Base-by-base conservation (phyloP, 1,140 invertebrate species). In the Bombus polaris region DNA sequence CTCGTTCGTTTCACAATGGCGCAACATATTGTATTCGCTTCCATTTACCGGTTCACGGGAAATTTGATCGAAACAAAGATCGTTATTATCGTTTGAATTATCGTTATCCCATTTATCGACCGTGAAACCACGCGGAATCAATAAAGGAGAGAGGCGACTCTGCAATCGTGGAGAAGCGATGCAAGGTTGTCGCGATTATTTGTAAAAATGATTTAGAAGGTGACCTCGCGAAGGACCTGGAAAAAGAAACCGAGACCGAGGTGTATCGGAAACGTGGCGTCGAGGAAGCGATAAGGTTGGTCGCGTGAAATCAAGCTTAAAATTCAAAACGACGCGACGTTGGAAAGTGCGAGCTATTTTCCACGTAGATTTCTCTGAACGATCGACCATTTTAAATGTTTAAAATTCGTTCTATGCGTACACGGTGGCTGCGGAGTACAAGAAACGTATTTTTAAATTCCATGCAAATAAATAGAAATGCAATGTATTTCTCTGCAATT, bases 131-230 rank as follows among this genome's bases (percentile, higher is more conserved):
- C 35, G 28, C 22, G 66, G 4, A 44, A 15, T 3, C n/a, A 15
- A 39, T 66, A 84, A 28, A 65, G 44, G 28, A 39, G 9, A 70
- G 28, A 25, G 68, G 15, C 12, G 18, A 68, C 75, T 42, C 32
- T 65, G 72, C 28, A 59, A 85, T 66, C 57, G 65, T 0, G 53
- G 22, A 39, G 35, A 73, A 87, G 53, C 70, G 53, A 85, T 28
- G 57, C 83, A 71, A 75, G 75, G 47, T 22, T 74, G 47, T 32
- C 39, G 53, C 57, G 74, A 75, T 42, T 85, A 73, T 81, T 81
- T 72, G 53, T 32, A 12, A 77, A 81, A 85, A 88, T 77, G 66
- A 42, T 88, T 87, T 76, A 35, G 62, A 57, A 80, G 15, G 53
- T 39, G n/a, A 39, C 1, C 25, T 2, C 9, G 18, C 80, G 70